These are phyloP conservation scores for Chromobotia macracanthus DNA, from an alignment of 2,797 vertebrate genomes.

Conservation along the genomic window DNA sequence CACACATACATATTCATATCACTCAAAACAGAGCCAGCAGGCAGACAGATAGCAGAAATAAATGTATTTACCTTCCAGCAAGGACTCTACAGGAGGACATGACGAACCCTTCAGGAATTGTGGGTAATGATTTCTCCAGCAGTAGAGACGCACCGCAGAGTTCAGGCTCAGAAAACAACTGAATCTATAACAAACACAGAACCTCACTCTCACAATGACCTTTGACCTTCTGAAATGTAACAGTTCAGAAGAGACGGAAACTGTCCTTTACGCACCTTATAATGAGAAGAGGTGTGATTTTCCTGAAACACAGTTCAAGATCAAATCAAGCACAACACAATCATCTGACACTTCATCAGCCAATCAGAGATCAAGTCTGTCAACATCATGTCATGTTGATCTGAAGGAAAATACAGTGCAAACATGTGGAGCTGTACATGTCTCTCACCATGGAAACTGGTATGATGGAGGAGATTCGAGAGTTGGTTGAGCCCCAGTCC, in stretches of 20 bases:
- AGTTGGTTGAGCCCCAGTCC: slow-evolving; percentile 85
- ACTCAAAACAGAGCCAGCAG: not conserved
- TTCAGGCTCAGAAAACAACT: slow-evolving; percentile 88
- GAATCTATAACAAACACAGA: slow-evolving; percentile 75
- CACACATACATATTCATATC: not conserved
- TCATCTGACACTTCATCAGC: slow-evolving; percentile 74
- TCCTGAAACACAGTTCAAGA: not conserved
- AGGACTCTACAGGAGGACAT: slow-evolving; percentile 86
- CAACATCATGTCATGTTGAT: not conserved
- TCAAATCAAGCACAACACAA: not conserved
- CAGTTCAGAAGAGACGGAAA: no score
- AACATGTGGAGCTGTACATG: not conserved
- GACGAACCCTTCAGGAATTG: slow-evolving; percentile 78
- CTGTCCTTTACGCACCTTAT: slow-evolving; percentile 81
- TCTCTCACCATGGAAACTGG: slow-evolving; percentile 86
- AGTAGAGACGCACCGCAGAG: slow-evolving; percentile 81
- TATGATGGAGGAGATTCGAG: slow-evolving; percentile 83
- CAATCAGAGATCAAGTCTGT: no score
- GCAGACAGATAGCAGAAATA: not conserved
- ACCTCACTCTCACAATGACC: not conserved
- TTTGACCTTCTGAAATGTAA: no score
- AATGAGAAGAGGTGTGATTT: slow-evolving; percentile 66
- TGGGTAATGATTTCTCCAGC: slow-evolving; percentile 76
- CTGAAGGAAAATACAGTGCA: not conserved
- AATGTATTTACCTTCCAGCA: slow-evolving; percentile 81